phyloP scores from a whole-genome alignment of 2,888 invertebrate genomes.

The Hirtodrosophila duncani region DNA sequence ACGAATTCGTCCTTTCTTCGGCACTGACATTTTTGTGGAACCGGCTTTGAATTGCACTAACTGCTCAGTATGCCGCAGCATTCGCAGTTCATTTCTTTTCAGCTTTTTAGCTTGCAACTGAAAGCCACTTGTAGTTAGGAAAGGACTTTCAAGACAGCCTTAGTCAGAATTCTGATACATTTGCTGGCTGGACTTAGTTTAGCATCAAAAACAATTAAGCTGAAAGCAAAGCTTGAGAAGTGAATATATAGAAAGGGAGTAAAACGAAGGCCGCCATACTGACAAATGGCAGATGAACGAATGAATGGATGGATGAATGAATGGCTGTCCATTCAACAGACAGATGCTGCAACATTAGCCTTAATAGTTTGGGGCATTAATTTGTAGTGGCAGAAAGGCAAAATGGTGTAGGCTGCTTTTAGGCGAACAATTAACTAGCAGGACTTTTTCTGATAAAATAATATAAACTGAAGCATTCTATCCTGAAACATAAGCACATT shows the following conservation, averaged over 20 bases:
- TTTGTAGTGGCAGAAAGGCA: conserved; percentile 39
- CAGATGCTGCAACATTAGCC: conserved; percentile 47
- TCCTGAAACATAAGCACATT: conserved; percentile 51
- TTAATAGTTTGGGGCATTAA: conserved; percentile 65
- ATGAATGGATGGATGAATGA: conserved; percentile 3
- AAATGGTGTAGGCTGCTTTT: conserved; percentile 18
- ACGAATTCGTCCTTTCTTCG: too few species aligned
- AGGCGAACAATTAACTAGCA: conserved; percentile 40
- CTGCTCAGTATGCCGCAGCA: too few species aligned
- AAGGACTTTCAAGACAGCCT: too few species aligned
- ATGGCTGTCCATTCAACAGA: too few species aligned
- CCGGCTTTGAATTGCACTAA: too few species aligned
- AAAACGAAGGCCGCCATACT: conserved; percentile 29
- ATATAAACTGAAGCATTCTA: conserved; percentile 1
- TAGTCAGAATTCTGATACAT: too few species aligned
- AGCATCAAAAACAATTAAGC: conserved; percentile 71
- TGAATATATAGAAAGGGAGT: conserved; percentile 49
- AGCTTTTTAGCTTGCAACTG: too few species aligned
- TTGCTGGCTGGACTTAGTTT: conserved; percentile 59
- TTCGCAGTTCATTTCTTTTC: too few species aligned
- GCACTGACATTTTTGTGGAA: too few species aligned
- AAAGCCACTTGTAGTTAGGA: too few species aligned
- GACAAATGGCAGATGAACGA: background rate
- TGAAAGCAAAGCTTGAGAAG: conserved; percentile 70
- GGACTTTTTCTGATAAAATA: conserved; percentile 45